A percentile compares a stretch with the other conserved stretches of the same genome.
phyloP scores from a whole-genome alignment of 2,888 invertebrate species.

The Chrysomela aeneicollis region DNA sequence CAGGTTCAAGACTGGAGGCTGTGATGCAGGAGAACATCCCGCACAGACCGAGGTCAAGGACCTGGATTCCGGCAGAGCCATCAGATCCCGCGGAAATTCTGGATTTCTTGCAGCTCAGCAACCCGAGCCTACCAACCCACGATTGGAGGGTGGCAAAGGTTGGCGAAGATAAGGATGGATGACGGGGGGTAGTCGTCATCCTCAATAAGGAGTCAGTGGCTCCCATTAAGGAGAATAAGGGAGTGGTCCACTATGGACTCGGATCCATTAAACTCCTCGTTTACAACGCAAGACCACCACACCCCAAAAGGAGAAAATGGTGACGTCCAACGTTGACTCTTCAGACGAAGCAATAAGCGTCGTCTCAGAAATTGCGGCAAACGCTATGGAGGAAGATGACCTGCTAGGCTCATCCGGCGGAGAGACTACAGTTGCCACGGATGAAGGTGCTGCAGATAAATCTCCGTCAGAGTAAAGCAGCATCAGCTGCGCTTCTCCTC shows the following conservation, averaged over 20 bases:
- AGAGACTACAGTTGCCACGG: not conserved
- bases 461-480: not conserved
- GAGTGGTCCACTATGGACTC: no score
- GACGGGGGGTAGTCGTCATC: not conserved
- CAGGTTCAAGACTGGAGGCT: conserved; percentile 4
- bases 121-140: conserved; percentile 15
- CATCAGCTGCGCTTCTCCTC: not conserved
- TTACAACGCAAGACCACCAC: not conserved
- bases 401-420: not conserved
- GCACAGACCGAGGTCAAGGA: conserved; percentile 13
- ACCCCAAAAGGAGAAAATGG: not conserved
- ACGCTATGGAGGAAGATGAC: not conserved
- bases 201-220: not conserved
- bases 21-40: conserved; percentile 12
- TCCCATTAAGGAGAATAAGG: no score
- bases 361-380: not conserved
- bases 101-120: conserved; percentile 9
- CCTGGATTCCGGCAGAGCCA: conserved; percentile 14
- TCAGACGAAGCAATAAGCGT: not conserved
- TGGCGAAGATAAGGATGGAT: conserved; percentile 8
- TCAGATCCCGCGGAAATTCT: conserved; percentile 9
- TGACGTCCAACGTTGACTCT: not conserved
- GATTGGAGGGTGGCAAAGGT: conserved; percentile 15
- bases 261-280: no score
- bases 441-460: not conserved